Evolutionary conservation across 2,113 vertebrate species (phyloP).

Genomic region (Macquaria australasica): DNA sequence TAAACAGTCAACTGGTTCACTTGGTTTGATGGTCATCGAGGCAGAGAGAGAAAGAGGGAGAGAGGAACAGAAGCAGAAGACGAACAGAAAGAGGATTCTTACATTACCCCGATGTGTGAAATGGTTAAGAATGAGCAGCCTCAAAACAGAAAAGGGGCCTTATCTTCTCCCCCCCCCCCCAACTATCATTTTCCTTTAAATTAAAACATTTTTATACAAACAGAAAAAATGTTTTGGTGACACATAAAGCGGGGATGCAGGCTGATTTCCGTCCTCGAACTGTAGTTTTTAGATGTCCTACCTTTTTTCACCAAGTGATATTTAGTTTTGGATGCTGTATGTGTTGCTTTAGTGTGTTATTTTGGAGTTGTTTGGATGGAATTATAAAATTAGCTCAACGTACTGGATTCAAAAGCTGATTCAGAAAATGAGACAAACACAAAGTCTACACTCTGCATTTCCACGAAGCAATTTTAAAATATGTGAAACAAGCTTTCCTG

Average conservation of each 20-base stretch:
- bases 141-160: not conserved
- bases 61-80: not conserved
- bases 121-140: not conserved
- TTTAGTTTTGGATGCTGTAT: not conserved
- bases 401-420: not conserved
- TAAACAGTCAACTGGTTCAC: constrained; percentile 37
- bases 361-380: not conserved
- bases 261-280: not conserved
- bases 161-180: not conserved
- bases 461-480: not conserved
- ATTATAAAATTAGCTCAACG: not conserved
- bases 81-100: not conserved
- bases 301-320: not conserved
- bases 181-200: not conserved
- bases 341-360: not conserved
- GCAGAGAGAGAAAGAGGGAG: not conserved
- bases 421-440: not conserved
- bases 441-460: not conserved
- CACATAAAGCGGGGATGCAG: not conserved
- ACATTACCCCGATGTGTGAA: not conserved
- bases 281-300: not conserved
- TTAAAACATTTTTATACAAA: not conserved
- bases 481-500: not conserved
- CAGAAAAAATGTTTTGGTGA: not conserved
- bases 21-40: constrained; percentile 33